These are phyloP conservation scores for Mustelus asterias DNA, from an alignment of 2,113 vertebrate species.

Conservation along the genomic window DNA sequence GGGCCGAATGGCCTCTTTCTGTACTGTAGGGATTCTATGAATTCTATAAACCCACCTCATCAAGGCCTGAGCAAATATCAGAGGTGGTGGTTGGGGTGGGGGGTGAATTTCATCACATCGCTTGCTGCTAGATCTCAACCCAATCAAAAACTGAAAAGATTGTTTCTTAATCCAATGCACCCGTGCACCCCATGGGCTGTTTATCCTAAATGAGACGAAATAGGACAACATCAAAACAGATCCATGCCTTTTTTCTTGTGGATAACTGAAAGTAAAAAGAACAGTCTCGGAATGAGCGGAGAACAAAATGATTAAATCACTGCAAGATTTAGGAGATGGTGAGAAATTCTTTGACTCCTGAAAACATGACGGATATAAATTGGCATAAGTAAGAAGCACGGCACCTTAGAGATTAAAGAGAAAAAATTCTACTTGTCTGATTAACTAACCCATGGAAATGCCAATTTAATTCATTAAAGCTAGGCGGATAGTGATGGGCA, in stretches of 20 bases:
- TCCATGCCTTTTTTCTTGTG: neutral
- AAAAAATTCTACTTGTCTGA: neutral
- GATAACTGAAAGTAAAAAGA: neutral
- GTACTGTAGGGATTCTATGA: no score
- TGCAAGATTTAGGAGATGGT: neutral
- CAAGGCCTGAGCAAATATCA: neutral
- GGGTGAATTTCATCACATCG: neutral
- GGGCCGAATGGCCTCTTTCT: no score
- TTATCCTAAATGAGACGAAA: neutral
- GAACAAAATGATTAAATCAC: neutral
- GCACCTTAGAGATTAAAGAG: neutral
- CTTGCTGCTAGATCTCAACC: neutral
- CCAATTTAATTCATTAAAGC: neutral
- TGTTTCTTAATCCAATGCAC: neutral
- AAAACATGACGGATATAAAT: neutral
- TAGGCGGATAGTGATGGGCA: neutral
- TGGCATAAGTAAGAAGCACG: neutral
- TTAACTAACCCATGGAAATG: slow-evolving; percentile 18
- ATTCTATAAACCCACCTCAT: neutral
- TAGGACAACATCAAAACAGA: neutral
- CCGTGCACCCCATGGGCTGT: neutral
- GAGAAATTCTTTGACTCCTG: neutral
- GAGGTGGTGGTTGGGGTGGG: neutral
- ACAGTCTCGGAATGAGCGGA: neutral
- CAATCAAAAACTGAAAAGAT: neutral